phyloP scores from a whole-genome alignment of 1,140 invertebrate species.

The Leptinotarsa defecta region DNA sequence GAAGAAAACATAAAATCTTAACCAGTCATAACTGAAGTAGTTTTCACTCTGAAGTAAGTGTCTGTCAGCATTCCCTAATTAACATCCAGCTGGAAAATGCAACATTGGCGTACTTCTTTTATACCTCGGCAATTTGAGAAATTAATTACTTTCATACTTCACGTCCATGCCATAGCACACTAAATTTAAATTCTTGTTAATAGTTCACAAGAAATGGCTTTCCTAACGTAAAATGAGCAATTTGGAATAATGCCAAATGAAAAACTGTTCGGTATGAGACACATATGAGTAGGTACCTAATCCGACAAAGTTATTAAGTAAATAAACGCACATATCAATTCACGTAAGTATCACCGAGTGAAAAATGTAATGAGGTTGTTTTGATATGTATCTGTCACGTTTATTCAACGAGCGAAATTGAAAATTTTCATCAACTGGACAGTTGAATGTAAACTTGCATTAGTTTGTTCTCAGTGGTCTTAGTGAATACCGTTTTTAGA shows the following conservation, averaged over 20 bases:
- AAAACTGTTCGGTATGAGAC: background rate
- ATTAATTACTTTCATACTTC: constrained; percentile 1
- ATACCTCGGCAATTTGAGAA: background rate
- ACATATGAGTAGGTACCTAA: background rate
- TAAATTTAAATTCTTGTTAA: constrained; percentile 4
- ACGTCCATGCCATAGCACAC: background rate
- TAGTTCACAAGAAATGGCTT: background rate
- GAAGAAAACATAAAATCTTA: too few relatives aligned
- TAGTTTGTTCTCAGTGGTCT: background rate
- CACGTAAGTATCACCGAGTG: background rate
- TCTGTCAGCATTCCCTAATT: too few relatives aligned
- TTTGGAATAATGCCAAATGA: background rate
- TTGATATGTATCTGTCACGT: background rate
- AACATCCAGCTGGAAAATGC: too few relatives aligned
- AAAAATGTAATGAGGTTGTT: background rate
- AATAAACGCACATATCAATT: background rate
- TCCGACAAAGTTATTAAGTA: background rate
- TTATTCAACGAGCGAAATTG: background rate
- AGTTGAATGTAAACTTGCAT: background rate
- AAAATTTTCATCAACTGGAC: background rate
- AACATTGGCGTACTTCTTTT: too few relatives aligned
- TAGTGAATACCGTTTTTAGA: too few relatives aligned
- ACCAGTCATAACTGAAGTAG: too few relatives aligned
- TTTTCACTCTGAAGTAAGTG: too few relatives aligned
- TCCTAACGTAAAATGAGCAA: background rate